Percentiles rank a stretch among this genome's conserved stretches.
phyloP scores from a whole-genome alignment of 2,113 vertebrate genomes.

The Amphiprion ocellaris region DNA sequence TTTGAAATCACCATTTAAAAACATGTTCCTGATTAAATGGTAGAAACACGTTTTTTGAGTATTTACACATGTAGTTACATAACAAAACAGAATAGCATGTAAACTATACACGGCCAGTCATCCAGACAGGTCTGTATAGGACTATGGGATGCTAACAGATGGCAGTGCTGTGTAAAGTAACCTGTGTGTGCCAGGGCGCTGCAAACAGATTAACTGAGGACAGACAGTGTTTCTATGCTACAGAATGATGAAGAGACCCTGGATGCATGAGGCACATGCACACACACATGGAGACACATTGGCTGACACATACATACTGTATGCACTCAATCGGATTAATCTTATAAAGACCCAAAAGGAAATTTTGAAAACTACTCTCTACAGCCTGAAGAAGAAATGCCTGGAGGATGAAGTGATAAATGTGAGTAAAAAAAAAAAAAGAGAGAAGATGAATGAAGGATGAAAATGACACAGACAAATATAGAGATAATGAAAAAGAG shows the following conservation, averaged over 20 bases:
- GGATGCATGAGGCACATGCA: not conserved
- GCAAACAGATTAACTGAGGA: constrained; percentile 50
- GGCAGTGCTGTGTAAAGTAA: constrained; percentile 41
- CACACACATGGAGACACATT: constrained; percentile 9
- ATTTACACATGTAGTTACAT: constrained; percentile 14
- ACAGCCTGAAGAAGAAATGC: constrained; percentile 9
- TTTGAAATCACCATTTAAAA: too few species aligned
- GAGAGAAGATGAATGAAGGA: constrained; percentile 16
- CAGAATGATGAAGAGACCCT: constrained; percentile 24
- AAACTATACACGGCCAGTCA: not conserved
- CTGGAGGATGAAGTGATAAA: constrained; percentile 18
- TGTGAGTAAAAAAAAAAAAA: constrained; percentile 4
- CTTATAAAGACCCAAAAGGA: constrained; percentile 3
- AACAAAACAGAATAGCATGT: constrained; percentile 7
- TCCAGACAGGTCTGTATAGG: constrained; percentile 12
- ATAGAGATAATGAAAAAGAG: constrained; percentile 38
- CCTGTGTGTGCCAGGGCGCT: constrained; percentile 32
- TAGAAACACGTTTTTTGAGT: not conserved
- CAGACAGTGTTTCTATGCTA: constrained; percentile 21
- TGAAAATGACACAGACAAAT: constrained; percentile 24
- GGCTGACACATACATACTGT: constrained; percentile 4
- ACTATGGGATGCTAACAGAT: constrained; percentile 52
- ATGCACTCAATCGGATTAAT: constrained; percentile 40
- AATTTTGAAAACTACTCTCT: constrained; percentile 25
- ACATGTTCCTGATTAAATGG: too few species aligned